A percentile compares a stretch with the other conserved stretches of the same genome.
Conservation (phyloP, 2,113 vertebrate genomes). For the Rhodinocichla rosea region DNA sequence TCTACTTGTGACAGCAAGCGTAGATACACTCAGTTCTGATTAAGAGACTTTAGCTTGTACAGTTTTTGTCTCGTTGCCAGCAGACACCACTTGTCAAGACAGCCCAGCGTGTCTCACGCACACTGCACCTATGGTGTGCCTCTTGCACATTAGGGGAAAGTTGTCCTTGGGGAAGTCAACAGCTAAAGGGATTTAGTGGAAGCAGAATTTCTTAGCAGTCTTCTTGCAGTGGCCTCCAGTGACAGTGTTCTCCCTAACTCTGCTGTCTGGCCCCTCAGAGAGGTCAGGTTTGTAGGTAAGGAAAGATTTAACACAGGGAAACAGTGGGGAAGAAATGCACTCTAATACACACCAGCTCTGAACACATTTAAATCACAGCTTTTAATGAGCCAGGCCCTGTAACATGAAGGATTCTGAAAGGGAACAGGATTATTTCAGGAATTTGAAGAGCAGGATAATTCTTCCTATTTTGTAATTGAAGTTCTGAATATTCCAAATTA, state of each 20-base stretch:
- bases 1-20: neutral
- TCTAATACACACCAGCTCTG: neutral
- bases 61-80: neutral
- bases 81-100: neutral
- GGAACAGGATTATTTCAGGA: neutral
- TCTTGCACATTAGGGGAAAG: neutral
- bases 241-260: neutral
- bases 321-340: neutral
- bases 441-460: neutral
- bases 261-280: neutral
- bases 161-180: neutral
- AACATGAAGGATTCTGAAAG: neutral
- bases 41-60: neutral
- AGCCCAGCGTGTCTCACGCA: neutral
- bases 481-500: neutral
- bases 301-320: neutral
- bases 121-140: accelerated
- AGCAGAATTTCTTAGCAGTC: neutral
- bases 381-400: neutral
- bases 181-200: neutral
- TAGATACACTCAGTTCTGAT: neutral
- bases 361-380: neutral
- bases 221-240: neutral
- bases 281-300: neutral
- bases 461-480: neutral